These are phyloP conservation scores for Exocentrus adspersus DNA, from an alignment of 2,888 invertebrate species.

Conservation along the genomic window DNA sequence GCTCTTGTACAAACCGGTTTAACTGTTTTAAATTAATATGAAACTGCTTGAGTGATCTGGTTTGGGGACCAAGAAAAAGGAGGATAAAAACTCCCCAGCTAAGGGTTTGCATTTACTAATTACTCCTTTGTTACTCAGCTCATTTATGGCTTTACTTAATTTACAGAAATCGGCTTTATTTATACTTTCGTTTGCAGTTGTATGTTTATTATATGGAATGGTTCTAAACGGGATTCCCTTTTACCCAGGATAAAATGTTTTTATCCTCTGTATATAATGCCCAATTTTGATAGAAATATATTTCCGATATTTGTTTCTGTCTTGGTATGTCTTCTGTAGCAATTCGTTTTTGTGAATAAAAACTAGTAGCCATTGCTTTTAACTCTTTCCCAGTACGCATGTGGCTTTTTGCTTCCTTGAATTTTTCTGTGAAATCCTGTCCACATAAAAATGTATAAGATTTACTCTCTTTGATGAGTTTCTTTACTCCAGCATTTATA, in stretches of 20 bases:
- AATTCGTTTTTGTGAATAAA: background rate
- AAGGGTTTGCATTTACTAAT: background rate
- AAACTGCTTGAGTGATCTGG: background rate
- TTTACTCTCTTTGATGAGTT: slow-evolving; percentile 23
- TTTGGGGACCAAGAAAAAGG: background rate
- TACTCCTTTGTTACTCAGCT: background rate
- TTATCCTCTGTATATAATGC: background rate
- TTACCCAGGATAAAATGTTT: background rate
- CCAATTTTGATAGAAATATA: background rate
- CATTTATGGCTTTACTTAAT: background rate
- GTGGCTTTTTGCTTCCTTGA: slow-evolving; percentile 19
- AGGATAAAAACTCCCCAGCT: background rate
- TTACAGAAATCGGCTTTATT: background rate
- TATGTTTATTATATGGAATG: background rate
- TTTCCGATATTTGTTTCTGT: background rate
- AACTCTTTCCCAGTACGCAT: slow-evolving; percentile 18
- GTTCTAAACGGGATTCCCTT: background rate
- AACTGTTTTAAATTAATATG: background rate
- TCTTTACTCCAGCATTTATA: slow-evolving; percentile 24
- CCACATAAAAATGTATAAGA: slow-evolving; percentile 26
- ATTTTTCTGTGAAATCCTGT: slow-evolving; percentile 26
- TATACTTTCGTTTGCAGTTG: background rate
- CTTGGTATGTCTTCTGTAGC: background rate
- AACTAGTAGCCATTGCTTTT: slow-evolving; percentile 14
- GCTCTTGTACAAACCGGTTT: background rate